These are phyloP conservation scores for Prolemur simus DNA, from an alignment of 2,113 vertebrate species.

Conservation along the genomic window DNA sequence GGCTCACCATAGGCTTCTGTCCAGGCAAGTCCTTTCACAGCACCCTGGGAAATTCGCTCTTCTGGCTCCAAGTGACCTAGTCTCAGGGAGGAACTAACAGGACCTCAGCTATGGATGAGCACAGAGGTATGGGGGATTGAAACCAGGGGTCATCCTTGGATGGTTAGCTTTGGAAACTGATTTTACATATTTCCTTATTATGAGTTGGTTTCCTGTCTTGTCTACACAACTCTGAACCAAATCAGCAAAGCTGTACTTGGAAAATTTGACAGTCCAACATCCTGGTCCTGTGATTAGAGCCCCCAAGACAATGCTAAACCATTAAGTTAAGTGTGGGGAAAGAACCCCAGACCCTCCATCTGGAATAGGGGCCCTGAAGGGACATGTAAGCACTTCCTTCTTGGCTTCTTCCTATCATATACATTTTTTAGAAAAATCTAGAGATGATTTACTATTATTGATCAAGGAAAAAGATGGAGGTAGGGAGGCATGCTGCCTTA, in stretches of 20 bases:
- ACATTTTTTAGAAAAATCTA: neutral
- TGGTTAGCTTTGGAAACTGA: neutral
- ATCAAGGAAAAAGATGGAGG: neutral
- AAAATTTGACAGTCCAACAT: neutral
- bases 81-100: neutral
- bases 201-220: neutral
- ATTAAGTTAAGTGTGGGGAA: neutral
- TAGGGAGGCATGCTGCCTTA: neutral
- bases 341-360: neutral
- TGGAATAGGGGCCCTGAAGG: neutral
- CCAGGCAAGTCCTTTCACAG: no score
- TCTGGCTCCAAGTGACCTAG: neutral
- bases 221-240: neutral
- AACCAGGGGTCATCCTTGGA: neutral
- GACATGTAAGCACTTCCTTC: no score
- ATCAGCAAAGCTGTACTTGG: neutral
- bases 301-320: neutral
- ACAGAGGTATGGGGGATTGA: neutral
- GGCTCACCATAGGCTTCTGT: neutral
- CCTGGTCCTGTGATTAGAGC: no score
- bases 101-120: neutral
- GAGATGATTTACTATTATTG: neutral
- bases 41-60: neutral
- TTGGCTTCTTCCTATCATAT: neutral
- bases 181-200: neutral